Evolutionary conservation across 2,797 vertebrate genomes (phyloP), one percentile per base, ranked within the genome.

Genomic region (Calcarius lapponicus): DNA sequence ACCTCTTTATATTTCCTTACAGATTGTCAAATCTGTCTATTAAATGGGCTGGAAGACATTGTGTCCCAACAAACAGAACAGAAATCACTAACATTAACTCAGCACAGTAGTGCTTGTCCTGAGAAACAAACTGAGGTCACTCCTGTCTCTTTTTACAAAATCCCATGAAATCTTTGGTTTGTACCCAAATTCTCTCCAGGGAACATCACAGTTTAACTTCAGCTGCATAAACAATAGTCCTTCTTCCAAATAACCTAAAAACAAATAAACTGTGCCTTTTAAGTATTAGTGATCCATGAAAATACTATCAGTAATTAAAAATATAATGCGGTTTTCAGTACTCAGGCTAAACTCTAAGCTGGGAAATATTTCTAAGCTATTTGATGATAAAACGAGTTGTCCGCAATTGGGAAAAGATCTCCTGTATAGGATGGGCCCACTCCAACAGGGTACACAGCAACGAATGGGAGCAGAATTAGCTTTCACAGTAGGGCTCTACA

Each of bases 141-240:
- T 58, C 47, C 83, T 71, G 19, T 22, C 58, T 86, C 62, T 81
- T 88, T 78, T 72, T 51, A 81, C 70, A 81, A 94, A 92, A 95
- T 73, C 75, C 54, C 57, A 58, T 20, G 3, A 92, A 80, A 86
- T 60, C 71, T 88, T 91, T 91, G 42, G 50, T 83, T 92, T 75
- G n/a, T 72, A 86, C 43, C n/a, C 43, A 62, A 72, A 83, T 73
- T 69, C 36, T 92, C 80, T 22, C 38, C 40, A 81, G 43, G n/a
- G 16, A 51, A 72, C 40, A 91, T 66, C 58, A 69, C 3, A 83
- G 50, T 61, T 86, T 73, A 90, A 83, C 43, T 94, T 91, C 73
- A 92, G 70, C 66, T 94, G 48, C 16, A 56, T 38, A 94, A 92
- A 79, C 79, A 94, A 17, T 14, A 83, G 65, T 69, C 40, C 6